These are phyloP conservation scores for Volucella bombylans DNA, from an alignment of 2,888 invertebrate genomes.

Conservation along the genomic window DNA sequence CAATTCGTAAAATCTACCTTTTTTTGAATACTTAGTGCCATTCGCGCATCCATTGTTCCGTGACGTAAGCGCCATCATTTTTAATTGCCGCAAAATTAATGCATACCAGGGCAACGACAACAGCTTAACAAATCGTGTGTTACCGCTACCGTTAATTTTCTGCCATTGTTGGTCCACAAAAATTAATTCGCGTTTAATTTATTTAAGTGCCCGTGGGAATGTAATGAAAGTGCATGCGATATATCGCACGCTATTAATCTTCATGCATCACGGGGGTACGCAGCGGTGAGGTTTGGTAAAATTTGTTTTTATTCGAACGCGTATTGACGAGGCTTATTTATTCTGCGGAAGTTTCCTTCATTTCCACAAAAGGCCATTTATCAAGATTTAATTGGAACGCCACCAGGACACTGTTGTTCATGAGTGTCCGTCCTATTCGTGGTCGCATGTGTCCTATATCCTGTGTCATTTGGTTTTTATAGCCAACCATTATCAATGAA, in stretches of 20 bases:
- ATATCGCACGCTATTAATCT: constrained; percentile 9
- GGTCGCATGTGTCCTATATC: constrained; percentile 16
- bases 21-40: background rate
- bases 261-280: background rate
- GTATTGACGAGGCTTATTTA: constrained; percentile 21
- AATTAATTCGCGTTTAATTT: constrained; percentile 64
- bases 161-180: constrained; percentile 24
- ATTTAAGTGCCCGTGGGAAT: constrained; percentile 54
- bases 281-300: background rate
- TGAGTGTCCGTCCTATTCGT: background rate
- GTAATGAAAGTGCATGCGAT: constrained; percentile 11
- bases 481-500: constrained; percentile 45
- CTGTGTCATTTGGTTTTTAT: constrained; percentile 32
- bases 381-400: constrained; percentile 38
- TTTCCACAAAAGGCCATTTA: constrained; percentile 5
- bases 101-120: constrained; percentile 15
- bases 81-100: constrained; percentile 42
- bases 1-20: no score
- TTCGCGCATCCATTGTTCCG: background rate
- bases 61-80: constrained; percentile 16
- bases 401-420: background rate
- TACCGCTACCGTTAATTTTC: no score
- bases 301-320: background rate
- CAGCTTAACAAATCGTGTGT: constrained; percentile 39
- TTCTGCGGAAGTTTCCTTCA: constrained; percentile 21